phyloP scores from a whole-genome alignment of 2,797 vertebrate species.

The Myripristis murdjan region DNA sequence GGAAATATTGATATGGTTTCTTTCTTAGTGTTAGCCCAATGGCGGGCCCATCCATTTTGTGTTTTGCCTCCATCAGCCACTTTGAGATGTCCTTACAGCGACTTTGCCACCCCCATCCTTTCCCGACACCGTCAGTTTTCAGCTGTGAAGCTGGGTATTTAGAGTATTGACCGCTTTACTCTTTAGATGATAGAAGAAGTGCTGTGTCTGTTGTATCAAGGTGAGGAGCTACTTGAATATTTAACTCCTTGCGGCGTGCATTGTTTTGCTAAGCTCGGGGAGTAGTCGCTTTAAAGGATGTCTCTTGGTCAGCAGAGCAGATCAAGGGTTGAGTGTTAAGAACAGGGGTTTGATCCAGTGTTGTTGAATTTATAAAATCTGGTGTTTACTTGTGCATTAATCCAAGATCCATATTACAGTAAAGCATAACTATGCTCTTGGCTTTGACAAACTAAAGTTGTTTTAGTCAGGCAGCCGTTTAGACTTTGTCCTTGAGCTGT shows the following conservation, averaged over 20 bases:
- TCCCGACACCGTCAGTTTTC: constrained; percentile 34
- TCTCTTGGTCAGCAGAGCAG: constrained; percentile 14
- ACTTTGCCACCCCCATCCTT: constrained; percentile 54
- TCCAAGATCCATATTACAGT: not conserved
- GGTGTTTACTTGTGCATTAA: not conserved
- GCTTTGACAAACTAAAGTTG: constrained; percentile 1
- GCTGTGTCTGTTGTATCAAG: constrained; percentile 49
- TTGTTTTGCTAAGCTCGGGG: constrained; percentile 34
- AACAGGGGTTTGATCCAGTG: not conserved
- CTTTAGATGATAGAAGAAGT: constrained; percentile 47
- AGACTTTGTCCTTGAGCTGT: constrained; percentile 25
- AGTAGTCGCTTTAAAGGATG: constrained; percentile 19
- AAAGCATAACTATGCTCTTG: not conserved
- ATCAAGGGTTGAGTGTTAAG: constrained; percentile 18
- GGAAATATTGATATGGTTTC: constrained; percentile 52
- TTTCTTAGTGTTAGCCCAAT: constrained; percentile 32
- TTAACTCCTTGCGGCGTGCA: constrained; percentile 33
- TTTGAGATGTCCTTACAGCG: constrained; percentile 58
- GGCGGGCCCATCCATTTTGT: constrained; percentile 66
- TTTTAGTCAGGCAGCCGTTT: constrained; percentile 19
- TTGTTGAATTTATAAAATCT: constrained; percentile 1
- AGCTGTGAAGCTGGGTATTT: constrained; percentile 38
- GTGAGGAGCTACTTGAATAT: constrained; percentile 45
- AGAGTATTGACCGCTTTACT: constrained; percentile 60
- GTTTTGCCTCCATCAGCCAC: constrained; percentile 66